Conservation (phyloP, 2,888 invertebrate genomes). For the Cyaniris semiargus region DNA sequence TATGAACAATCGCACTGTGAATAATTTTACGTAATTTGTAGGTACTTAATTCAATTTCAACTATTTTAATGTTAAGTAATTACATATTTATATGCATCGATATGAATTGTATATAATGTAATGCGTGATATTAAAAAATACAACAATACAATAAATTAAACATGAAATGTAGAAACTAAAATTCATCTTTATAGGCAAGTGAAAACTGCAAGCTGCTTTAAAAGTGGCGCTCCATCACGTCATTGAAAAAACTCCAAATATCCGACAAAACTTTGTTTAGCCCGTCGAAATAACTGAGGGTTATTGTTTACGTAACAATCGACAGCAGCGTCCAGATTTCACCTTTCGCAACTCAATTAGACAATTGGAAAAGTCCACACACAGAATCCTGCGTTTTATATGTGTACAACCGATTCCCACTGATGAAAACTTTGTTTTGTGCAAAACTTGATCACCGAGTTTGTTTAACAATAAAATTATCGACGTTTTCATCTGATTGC, state of each 20-base stretch:
- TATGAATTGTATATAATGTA: no score
- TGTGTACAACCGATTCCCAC: neutral
- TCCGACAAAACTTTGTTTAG: neutral
- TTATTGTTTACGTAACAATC: conserved; percentile 4
- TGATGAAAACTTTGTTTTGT: conserved; percentile 6
- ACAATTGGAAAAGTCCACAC: neutral
- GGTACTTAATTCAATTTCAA: no score
- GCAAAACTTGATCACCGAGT: neutral
- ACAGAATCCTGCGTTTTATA: conserved; percentile 3
- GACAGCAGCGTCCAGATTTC: neutral
- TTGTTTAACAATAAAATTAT: neutral
- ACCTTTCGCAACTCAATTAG: conserved; percentile 9
- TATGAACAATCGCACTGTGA: no score
- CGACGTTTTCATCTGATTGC: neutral
- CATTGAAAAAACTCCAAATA: neutral
- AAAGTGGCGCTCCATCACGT: neutral
- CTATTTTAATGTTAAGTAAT: no score
- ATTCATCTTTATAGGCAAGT: no score
- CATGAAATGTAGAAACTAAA: no score
- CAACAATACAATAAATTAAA: no score
- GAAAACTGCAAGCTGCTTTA: neutral
- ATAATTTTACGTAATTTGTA: no score
- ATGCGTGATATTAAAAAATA: no score
- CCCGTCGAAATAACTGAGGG: neutral
- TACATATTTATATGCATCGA: no score